A percentile compares a stretch with the other conserved stretches of the same genome.
phyloP scores from a whole-genome alignment of 2,888 invertebrate species.

The Trileptium ribeirensis region DNA sequence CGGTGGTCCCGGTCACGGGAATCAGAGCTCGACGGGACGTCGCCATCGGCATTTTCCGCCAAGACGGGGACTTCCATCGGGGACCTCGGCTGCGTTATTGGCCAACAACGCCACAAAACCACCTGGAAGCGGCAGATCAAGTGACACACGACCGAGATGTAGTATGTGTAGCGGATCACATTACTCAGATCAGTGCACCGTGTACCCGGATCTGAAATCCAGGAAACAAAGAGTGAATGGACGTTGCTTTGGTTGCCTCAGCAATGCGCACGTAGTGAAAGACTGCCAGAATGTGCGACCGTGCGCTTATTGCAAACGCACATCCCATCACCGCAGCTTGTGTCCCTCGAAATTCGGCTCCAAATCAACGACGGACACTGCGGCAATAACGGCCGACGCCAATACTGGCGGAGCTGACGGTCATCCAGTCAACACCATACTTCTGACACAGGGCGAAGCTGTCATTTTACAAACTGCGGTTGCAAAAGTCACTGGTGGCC shows the following conservation, averaged over 20 bases:
- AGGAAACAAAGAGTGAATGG: neutral
- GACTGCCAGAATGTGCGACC: neutral
- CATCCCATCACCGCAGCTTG: constrained; percentile 9
- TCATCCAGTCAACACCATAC: neutral
- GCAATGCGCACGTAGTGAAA: neutral
- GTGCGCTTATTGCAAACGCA: constrained; percentile 8
- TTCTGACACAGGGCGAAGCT: neutral
- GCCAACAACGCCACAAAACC: neutral
- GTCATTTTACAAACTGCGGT: neutral
- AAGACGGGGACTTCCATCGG: too few species aligned
- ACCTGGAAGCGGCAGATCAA: neutral
- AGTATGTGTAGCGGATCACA: neutral
- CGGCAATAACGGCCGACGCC: neutral
- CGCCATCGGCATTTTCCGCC: too few species aligned
- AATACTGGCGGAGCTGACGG: neutral
- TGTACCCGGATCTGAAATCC: neutral
- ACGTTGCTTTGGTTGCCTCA: neutral
- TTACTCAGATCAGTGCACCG: neutral
- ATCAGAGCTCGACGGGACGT: too few species aligned
- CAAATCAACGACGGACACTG: neutral
- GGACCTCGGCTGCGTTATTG: neutral
- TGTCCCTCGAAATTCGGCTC: neutral
- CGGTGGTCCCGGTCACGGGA: too few species aligned
- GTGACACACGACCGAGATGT: neutral
- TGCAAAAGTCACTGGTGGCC: neutral